Conservation (phyloP, 2,888 invertebrate genomes). For the Sclerodermus sp. region DNA sequence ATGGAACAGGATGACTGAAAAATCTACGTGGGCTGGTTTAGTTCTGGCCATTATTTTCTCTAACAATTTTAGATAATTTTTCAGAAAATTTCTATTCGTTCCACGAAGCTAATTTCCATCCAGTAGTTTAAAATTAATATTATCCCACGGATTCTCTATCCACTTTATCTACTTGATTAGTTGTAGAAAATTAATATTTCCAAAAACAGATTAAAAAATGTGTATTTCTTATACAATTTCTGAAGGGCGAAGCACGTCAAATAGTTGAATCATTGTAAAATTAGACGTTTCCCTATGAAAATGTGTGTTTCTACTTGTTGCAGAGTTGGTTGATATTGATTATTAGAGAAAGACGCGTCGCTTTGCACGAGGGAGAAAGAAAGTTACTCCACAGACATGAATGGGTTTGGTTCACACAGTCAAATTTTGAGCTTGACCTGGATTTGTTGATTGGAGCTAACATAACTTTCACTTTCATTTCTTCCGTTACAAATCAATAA, state of each 20-base stretch:
- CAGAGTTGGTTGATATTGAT: conserved; percentile 43
- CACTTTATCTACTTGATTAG: too few species aligned
- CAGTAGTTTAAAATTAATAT: too few species aligned
- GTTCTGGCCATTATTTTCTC: neutral
- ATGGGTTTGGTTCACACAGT: conserved; percentile 36
- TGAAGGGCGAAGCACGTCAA: neutral
- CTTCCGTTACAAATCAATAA: neutral
- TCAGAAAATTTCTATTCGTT: too few species aligned
- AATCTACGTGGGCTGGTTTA: too few species aligned
- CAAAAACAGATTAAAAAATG: too few species aligned
- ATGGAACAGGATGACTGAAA: too few species aligned
- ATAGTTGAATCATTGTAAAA: too few species aligned
- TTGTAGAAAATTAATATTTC: too few species aligned
- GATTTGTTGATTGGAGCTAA: conserved; percentile 26
- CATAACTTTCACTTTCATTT: conserved; percentile 28
- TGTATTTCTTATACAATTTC: too few species aligned
- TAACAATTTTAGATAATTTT: conserved; percentile 6
- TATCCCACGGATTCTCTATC: too few species aligned
- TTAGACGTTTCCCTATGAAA: neutral
- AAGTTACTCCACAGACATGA: conserved; percentile 40
- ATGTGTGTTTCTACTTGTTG: conserved; percentile 42
- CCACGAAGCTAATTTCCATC: too few species aligned
- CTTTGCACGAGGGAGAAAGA: conserved; percentile 18
- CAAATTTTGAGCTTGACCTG: conserved; percentile 47
- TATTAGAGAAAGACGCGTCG: conserved; percentile 22